Evolutionary conservation across 2,113 vertebrate genomes (phyloP).

Genomic region (Indicator maculatus): DNA sequence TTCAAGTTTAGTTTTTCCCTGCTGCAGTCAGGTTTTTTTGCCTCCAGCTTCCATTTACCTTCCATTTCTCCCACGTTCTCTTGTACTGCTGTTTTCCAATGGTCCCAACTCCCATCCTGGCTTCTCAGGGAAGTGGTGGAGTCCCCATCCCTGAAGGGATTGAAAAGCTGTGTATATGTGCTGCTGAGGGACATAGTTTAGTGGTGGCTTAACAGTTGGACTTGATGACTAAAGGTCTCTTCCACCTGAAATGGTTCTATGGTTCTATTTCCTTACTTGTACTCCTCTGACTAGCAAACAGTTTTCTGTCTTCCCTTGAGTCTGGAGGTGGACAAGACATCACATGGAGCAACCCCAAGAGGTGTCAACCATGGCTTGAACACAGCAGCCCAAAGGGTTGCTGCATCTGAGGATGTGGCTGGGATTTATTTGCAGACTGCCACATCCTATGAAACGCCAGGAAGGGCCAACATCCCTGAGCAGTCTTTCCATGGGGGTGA

Average conservation of each 20-base stretch:
- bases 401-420: not conserved
- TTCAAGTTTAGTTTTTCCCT: not conserved
- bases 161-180: no score
- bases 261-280: not conserved
- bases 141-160: no score
- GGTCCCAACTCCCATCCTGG: not conserved
- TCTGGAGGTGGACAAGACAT: not conserved
- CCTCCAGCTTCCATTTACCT: not conserved
- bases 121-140: no score
- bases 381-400: not conserved
- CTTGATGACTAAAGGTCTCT: no score
- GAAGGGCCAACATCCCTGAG: not conserved
- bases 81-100: fast-evolving
- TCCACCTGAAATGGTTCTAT: not conserved
- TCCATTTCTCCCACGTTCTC: not conserved
- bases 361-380: not conserved
- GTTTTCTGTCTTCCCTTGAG: not conserved
- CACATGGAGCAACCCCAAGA: not conserved
- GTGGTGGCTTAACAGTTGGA: no score
- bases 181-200: no score
- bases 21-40: not conserved
- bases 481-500: fast-evolving
- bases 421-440: not conserved
- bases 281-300: not conserved
- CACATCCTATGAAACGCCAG: fast-evolving